Conservation (phyloP, 2,113 vertebrate genomes). For the Peucedramus taeniatus region DNA sequence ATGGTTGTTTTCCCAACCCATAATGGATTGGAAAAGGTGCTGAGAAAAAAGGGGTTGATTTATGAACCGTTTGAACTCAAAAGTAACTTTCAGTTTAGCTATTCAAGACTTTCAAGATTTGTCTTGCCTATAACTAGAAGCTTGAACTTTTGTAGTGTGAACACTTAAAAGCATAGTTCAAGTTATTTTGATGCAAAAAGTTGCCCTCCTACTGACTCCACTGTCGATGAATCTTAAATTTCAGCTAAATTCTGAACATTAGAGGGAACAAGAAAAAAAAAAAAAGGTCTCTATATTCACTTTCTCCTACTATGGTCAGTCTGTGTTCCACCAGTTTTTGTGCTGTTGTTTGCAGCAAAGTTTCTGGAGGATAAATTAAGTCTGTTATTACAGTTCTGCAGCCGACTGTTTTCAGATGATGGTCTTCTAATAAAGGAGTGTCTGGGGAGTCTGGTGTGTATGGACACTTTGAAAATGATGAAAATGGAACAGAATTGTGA, state of each 20-base stretch:
- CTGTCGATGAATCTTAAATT: background rate
- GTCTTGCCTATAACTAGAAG: background rate
- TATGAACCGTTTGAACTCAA: background rate
- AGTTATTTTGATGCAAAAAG: constrained; percentile 1
- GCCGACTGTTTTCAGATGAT: background rate
- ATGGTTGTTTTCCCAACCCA: background rate
- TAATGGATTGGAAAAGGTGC: background rate
- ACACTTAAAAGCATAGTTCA: background rate
- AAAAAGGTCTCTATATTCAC: background rate
- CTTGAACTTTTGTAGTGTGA: background rate
- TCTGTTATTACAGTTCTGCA: background rate
- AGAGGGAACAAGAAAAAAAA: background rate
- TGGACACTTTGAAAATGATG: background rate
- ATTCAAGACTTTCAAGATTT: background rate
- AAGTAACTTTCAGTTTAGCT: background rate
- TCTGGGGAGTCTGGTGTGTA: background rate
- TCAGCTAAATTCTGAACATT: background rate
- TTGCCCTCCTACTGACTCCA: background rate
- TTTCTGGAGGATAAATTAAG: background rate
- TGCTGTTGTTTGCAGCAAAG: background rate
- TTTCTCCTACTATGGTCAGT: background rate
- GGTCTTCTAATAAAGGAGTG: background rate
- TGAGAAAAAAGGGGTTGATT: background rate
- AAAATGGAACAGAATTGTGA: background rate
- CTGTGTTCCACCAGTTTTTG: background rate